Conservation (phyloP, 23 tunicate species). For the Ascidia mentula region DNA sequence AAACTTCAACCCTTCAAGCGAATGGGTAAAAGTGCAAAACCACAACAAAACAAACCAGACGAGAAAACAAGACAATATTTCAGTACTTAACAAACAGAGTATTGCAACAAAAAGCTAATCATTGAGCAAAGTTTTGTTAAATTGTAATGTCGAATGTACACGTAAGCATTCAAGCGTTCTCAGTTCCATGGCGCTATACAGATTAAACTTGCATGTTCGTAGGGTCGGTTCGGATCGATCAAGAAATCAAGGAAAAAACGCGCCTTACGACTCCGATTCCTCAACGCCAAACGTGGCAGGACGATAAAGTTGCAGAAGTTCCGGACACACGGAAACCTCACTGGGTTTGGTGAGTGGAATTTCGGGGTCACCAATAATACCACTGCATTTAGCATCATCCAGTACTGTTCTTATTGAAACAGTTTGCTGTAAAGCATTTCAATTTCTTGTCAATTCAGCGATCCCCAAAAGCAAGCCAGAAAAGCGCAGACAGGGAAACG, state of each 20-base stretch:
- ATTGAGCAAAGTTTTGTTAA: too few species aligned
- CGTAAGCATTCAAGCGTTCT: too few species aligned
- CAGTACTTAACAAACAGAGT: too few species aligned
- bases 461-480: slow-evolving; percentile 2
- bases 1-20: background rate
- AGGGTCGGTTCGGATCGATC: slow-evolving; percentile 76
- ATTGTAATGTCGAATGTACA: too few species aligned
- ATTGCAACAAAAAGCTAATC: too few species aligned
- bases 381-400: background rate
- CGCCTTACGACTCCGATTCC: slow-evolving; percentile 39
- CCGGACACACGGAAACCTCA: slow-evolving; percentile 26
- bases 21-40: background rate
- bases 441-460: background rate
- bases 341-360: slow-evolving; percentile 31
- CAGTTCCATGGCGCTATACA: too few species aligned
- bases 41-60: too few species aligned
- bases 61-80: too few species aligned
- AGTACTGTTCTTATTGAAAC: background rate
- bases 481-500: slow-evolving; percentile 16
- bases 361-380: background rate
- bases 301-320: slow-evolving; percentile 15
- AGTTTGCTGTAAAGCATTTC: background rate
- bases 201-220: too few species aligned
- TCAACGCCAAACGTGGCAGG: slow-evolving; percentile 61
- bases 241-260: slow-evolving; percentile 46